Base-by-base conservation (phyloP, 2,797 vertebrate genomes). In the Megalops cyprinoides region DNA sequence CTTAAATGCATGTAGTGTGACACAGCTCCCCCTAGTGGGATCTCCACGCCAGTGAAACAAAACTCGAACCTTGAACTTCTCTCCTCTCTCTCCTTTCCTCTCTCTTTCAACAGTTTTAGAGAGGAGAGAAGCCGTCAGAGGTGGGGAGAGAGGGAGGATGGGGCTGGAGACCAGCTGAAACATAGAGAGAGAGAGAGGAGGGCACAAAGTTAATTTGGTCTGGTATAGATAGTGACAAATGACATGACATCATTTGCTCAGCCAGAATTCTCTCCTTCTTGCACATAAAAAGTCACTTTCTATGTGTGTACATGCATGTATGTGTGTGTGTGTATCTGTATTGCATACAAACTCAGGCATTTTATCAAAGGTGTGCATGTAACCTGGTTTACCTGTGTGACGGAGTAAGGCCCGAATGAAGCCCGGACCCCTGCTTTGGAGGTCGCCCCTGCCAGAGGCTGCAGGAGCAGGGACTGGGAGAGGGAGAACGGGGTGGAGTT, bases 401-500 rank as follows among this genome's bases (percentile, higher is more conserved):
- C 89, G 15, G 92, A 91, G 78, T 93, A 90, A 51, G 92, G 89
- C 51, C 94, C 93, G 80, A 93, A 93, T 0, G 91, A 85, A 78
- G 93, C 93, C 76, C 84, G 88, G 23, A 94, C 82, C 74, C 86
- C 80, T 0, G 89, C 87, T 74, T 82, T 87, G 48, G 89, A 81
- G 3, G 65, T 74, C 12, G 46, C 76, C 62, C 86, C 81, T 0
- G 84, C 74, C 0, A 88, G 87, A 23, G 90, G 87, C 82, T 91
- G 31, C 84, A 94, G 78, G 18, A 95, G 88, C 14, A 94, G 77
- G 73, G 88, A 91, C 84, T 93, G 91, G n/a, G 90, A 89, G 81
- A 83, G 89, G 71, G 91, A 87, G 81, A 92, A 93, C 20, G 93
- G 93, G 85, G 91, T 93, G 73, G 90, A 93, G 90, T 95, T 95